Conservation (phyloP, 2,113 vertebrate species). For the Mastomys coucha region DNA sequence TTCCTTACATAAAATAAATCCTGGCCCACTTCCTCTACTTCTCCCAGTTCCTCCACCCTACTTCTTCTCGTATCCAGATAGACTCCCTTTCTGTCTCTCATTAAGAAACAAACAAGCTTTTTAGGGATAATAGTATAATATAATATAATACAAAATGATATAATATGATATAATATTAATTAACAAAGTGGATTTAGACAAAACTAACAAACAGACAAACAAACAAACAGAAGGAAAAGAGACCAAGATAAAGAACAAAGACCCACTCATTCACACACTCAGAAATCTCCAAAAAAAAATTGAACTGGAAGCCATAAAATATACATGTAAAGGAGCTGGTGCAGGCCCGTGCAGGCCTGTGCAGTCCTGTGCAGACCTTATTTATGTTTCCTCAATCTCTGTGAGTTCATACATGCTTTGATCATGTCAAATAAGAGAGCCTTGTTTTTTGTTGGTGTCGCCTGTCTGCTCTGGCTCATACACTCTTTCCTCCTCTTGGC, state of each 20-base stretch:
- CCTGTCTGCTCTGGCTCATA: neutral
- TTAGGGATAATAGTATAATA: neutral
- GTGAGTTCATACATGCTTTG: neutral
- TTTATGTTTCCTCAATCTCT: neutral
- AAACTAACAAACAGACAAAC: too few species aligned
- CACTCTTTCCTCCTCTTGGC: neutral
- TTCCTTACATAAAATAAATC: neutral
- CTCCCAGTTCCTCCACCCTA: neutral
- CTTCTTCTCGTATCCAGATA: neutral
- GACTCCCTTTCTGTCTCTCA: neutral
- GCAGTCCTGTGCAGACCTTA: neutral
- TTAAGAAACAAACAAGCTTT: neutral
- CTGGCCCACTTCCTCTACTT: neutral
- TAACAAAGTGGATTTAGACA: neutral
- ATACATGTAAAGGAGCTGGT: neutral
- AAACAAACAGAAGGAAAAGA: neutral
- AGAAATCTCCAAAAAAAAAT: neutral
- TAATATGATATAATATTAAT: neutral
- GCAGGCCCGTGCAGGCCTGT: too few species aligned
- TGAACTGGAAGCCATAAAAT: neutral
- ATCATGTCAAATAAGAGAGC: neutral
- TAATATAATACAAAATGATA: neutral
- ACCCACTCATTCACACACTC: neutral
- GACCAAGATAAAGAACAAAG: neutral
- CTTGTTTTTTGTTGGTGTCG: neutral